These are phyloP conservation scores for Papilio dardanus DNA, from an alignment of 1,140 invertebrate genomes.

Conservation along the genomic window DNA sequence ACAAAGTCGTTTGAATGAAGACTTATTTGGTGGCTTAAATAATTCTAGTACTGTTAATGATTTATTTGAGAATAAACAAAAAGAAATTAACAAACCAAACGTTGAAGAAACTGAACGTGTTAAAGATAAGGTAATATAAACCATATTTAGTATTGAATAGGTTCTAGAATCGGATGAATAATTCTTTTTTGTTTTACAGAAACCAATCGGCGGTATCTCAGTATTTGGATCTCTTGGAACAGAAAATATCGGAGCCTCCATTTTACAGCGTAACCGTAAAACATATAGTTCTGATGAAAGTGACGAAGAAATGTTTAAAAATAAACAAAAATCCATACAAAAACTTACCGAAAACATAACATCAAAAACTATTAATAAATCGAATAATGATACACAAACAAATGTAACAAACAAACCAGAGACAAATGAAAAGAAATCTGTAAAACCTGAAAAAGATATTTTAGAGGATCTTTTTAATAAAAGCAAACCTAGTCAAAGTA, in stretches of 20 bases:
- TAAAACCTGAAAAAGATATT: constrained; percentile 4
- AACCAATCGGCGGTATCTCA: constrained; percentile 82
- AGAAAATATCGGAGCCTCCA: constrained; percentile 70
- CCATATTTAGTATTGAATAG: neutral
- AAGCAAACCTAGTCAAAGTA: constrained; percentile 27
- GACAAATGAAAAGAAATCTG: neutral
- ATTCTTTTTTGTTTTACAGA: constrained; percentile 72
- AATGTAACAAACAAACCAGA: neutral
- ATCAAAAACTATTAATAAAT: constrained; percentile 37
- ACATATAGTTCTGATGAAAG: constrained; percentile 56
- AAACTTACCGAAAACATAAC: constrained; percentile 30
- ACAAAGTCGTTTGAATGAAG: constrained; percentile 36
- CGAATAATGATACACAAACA: constrained; percentile 42
- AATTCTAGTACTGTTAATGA: constrained; percentile 30
- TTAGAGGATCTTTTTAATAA: constrained; percentile 8
- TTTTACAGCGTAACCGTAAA: constrained; percentile 66
- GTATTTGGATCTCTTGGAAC: constrained; percentile 78
- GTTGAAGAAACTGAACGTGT: constrained; percentile 19
- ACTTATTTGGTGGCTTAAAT: constrained; percentile 42
- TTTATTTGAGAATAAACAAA: constrained; percentile 37
- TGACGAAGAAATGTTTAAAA: constrained; percentile 34
- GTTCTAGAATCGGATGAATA: neutral
- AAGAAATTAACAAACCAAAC: neutral
- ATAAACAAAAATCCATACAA: constrained; percentile 30
- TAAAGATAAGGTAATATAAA: constrained; percentile 40